These are phyloP conservation scores for Zapus hudsonius DNA, from an alignment of 2,113 vertebrate species.

Conservation along the genomic window DNA sequence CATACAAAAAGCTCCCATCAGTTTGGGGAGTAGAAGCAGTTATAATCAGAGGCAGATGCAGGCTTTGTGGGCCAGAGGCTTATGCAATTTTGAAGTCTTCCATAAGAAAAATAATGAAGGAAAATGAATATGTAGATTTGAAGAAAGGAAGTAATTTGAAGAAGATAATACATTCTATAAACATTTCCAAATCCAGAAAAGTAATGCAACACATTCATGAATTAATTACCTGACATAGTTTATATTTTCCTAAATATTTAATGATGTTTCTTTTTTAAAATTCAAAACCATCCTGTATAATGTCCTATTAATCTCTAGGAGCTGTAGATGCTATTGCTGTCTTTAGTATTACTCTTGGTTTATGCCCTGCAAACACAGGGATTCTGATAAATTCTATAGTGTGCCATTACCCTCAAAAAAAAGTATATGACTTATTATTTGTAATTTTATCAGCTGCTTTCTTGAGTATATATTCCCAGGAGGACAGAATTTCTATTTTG, in stretches of 20 bases:
- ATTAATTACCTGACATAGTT: not conserved
- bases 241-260: not conserved
- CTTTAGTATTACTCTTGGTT: not conserved
- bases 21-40: not conserved
- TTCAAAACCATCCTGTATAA: not conserved
- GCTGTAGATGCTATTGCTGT: not conserved
- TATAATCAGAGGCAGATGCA: not conserved
- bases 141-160: constrained; percentile 23
- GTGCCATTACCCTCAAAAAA: not conserved
- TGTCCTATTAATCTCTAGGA: not conserved
- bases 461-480: not conserved
- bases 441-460: not conserved
- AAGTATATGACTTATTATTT: not conserved
- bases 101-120: not conserved
- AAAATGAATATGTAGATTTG: not conserved
- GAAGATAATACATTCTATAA: not conserved
- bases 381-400: constrained; percentile 1
- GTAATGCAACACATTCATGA: not conserved
- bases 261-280: not conserved
- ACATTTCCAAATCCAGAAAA: not conserved
- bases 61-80: not conserved
- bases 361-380: not conserved
- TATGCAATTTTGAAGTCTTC: not conserved
- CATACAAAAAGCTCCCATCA: not conserved
- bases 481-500: not conserved